phyloP scores from a whole-genome alignment of 2,888 invertebrate genomes.

The Stegophylla sp. region DNA sequence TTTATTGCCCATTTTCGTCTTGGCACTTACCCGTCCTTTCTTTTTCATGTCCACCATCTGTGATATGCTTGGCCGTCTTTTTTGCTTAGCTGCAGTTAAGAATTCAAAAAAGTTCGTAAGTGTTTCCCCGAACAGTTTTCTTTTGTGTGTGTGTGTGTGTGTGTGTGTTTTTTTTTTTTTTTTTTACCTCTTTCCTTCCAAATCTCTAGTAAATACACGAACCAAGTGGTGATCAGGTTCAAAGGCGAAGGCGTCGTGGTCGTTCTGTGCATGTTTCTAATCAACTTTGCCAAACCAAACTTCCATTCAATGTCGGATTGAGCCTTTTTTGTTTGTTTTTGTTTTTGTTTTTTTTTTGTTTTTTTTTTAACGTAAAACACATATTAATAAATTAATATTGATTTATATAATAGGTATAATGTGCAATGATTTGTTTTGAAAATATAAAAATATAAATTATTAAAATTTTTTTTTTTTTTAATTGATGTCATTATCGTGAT shows the following conservation, averaged over 20 bases:
- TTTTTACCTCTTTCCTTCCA: constrained; percentile 70
- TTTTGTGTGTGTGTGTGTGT: no score
- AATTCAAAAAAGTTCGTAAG: constrained; percentile 54
- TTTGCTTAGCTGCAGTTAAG: constrained; percentile 64
- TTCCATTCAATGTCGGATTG: constrained; percentile 99
- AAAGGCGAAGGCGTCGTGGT: constrained; percentile 97
- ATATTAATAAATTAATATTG: not conserved
- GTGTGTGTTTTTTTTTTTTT: no score
- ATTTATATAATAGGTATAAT: no score
- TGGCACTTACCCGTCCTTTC: constrained; percentile 76
- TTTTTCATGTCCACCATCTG: constrained; percentile 81
- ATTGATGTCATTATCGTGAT: constrained; percentile 9
- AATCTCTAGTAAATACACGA: constrained; percentile 81
- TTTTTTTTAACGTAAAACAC: constrained; percentile 25
- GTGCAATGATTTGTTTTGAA: no score
- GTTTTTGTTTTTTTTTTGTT: no score
- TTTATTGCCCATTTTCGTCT: constrained; percentile 86
- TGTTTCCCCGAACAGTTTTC: constrained; percentile 33
- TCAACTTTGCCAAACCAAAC: constrained; percentile 96
- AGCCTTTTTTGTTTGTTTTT: no score
- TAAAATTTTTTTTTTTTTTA: no score
- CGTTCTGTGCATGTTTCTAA: constrained; percentile 97
- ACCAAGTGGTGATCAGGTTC: constrained; percentile 94
- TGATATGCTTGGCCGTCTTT: constrained; percentile 82
- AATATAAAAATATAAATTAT: no score